These are phyloP conservation scores for Monopis laevigella DNA, from an alignment of 2,888 invertebrate species.

Conservation along the genomic window DNA sequence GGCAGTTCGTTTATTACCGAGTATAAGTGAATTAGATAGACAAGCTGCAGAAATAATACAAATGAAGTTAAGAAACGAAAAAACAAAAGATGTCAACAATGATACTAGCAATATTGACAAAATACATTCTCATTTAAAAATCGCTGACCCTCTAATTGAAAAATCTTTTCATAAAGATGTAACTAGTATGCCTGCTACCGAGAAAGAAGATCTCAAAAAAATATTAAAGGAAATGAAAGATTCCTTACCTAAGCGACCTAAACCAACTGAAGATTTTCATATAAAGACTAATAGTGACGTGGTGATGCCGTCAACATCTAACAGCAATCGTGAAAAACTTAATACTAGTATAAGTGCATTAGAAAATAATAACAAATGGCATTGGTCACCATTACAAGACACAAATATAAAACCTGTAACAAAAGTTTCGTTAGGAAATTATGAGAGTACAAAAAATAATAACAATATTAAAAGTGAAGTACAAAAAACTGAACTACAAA, in stretches of 20 bases:
- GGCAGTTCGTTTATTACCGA: conserved; percentile 72
- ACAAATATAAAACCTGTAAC: neutral
- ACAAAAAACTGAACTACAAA: no score
- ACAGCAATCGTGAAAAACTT: conserved; percentile 32
- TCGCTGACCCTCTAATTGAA: no score
- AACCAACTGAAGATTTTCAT: conserved; percentile 26
- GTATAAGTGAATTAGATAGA: conserved; percentile 81
- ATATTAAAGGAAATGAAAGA: conserved; percentile 83
- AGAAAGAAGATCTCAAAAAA: conserved; percentile 71
- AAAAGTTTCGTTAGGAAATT: neutral
- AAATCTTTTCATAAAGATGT: no score
- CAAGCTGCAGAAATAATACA: conserved; percentile 78
- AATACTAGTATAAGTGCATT: conserved; percentile 41
- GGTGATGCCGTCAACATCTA: neutral
- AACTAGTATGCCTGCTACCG: no score
- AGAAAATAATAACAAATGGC: neutral
- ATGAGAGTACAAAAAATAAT: neutral
- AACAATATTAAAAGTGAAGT: no score
- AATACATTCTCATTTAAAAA: neutral
- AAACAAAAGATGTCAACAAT: conserved; percentile 13
- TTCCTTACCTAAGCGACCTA: conserved; percentile 71
- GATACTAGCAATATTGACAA: neutral
- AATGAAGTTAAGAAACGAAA: conserved; percentile 49
- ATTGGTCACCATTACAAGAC: neutral
- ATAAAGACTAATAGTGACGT: no score